These are phyloP conservation scores for Myrmecophaga tridactyla DNA, from an alignment of 2,113 vertebrate genomes.

Conservation along the genomic window DNA sequence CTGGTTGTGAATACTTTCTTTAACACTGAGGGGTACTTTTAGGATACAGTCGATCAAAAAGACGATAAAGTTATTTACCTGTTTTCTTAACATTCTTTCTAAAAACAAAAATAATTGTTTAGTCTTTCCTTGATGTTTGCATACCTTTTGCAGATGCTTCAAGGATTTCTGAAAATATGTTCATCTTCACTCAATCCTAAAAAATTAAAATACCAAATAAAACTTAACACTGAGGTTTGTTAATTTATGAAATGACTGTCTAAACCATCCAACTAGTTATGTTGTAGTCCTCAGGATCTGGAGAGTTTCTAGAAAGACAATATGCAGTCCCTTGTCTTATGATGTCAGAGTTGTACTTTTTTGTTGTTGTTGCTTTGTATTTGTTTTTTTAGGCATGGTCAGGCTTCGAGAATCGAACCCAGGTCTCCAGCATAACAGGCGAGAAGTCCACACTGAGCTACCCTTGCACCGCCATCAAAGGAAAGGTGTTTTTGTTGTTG, in stretches of 20 bases:
- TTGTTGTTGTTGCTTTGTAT: no score
- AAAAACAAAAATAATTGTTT: background rate
- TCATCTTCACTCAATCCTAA: background rate
- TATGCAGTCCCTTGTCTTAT: background rate
- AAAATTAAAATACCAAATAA: no score
- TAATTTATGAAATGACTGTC: background rate
- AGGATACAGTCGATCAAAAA: background rate
- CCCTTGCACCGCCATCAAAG: no score
- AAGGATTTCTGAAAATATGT: slow-evolving; percentile 37
- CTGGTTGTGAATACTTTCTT: background rate
- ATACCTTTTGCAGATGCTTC: background rate
- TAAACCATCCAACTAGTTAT: background rate
- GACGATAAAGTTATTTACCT: background rate
- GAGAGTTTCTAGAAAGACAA: background rate
- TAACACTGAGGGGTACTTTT: background rate
- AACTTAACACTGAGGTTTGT: background rate
- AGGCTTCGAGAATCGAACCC: no score
- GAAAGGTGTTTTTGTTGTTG: no score
- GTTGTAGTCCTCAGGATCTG: background rate
- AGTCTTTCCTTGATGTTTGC: background rate
- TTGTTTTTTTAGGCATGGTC: no score
- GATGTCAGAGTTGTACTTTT: background rate
- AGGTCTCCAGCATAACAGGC: no score
- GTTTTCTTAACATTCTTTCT: background rate
- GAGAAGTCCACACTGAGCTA: no score